Evolutionary conservation across 1,140 invertebrate species (phyloP), one percentile per base, ranked within the genome.

Genomic region (Leptoteleia sp.): DNA sequence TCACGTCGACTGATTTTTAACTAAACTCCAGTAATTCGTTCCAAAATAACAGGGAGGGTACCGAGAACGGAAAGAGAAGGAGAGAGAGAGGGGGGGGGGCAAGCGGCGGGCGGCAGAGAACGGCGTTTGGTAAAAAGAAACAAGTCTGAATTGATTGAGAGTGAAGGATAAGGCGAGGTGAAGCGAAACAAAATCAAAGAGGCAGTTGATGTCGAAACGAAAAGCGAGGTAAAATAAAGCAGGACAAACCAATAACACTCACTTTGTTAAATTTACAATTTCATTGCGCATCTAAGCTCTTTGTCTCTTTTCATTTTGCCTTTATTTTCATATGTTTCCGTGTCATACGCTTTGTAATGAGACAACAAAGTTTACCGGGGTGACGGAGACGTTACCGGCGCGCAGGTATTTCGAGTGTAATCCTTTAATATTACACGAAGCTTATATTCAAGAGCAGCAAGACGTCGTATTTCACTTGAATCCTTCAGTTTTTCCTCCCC

Each of bases 361-460:
- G 35, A 25, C 50, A 48, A 73, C 57, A 48, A 64, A 65, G 59
- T 73, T 73, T 64, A 43, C 35, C 42, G 50, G 50, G n/a, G 35
- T 72, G 68, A 64, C 59, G 42, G 33, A 64, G 70, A 45, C 38
- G 27, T 33, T 68, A 47, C 62, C 19, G 29, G 50, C 37, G 50
- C 37, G 16, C 62, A 64, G 61, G 52, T 43, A 59, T 67, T 52
- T 45, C 38, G 33, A 55, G 31, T 52, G 42, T 54, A 67, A 72
- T 78, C 76, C 79, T 76, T 82, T 82, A 82, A 81, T 82, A 79
- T 81, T 80, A 80, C 71, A 81, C 48, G 43, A 52, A 82, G 76
- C 73, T 84, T 82, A 54, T 65, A 68, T 61, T 72, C 45, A 75
- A 61, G 38, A 47, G 54, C 42, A 25, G 13, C 15, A 37, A 50